Evolutionary conservation across 2,888 invertebrate species (phyloP), one percentile per base, ranked within the genome.

Genomic region (Temnothorax rugatulus): DNA sequence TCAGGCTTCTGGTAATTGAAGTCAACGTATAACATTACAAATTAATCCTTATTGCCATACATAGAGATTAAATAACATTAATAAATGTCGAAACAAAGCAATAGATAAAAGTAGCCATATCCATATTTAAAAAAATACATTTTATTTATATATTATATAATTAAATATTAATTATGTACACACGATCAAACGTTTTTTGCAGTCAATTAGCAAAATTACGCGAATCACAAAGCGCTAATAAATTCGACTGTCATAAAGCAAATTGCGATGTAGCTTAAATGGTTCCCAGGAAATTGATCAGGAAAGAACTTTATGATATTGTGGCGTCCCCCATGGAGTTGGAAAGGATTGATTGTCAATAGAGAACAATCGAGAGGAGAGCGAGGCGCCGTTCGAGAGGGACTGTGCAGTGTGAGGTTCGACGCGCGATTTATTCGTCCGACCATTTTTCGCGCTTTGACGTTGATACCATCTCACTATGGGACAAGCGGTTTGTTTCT

Each of bases 401-500:
- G 61, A 59, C 73, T 18, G 29, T 54, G 21, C 73, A 25, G 73
- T 61, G 79, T 59, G 59, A 81, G 79, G 73, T 81, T 73, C 79
- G 73, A 73, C 73, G 73, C 54, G 79, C 73, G 74, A 86, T 85
- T 85, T 83, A 75, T 82, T 79, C 77, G 84, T 79, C 54, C 77
- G 84, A 57, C 47, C 63, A 85, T 86, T 82, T 86, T 82, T 84
- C 76, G 68, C 68, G 77, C 82, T 82, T 76, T 57, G 73, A 76
- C 82, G 74, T 82, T 75, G 87, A 86, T 87, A 87, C 59, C 77
- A 84, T 82, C 87, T 83, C 83, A 52, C 83, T 54, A 68, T 44
- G 57, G 73, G 82, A 86, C 87, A 83, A 66, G 85, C 61, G 73
- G 85, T 86, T 83, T 85, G 81, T 87, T 87, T 84, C 85, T 73